Evolutionary conservation across 2,797 vertebrate species (phyloP).

Genomic region (Gymnoscopelus microlampas): DNA sequence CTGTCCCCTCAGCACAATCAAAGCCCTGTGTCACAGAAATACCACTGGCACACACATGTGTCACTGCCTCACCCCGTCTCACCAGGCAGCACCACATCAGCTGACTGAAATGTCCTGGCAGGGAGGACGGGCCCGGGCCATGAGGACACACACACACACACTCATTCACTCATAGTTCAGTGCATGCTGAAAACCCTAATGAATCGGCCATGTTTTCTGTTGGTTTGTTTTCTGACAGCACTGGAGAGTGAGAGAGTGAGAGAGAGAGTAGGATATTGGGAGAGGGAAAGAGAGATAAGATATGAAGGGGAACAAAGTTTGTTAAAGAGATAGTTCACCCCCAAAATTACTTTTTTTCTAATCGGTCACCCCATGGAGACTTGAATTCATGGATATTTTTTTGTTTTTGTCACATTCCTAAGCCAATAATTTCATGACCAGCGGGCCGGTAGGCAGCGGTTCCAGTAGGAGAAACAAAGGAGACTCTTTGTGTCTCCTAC

Average conservation of each 20-base stretch:
- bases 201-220: background rate
- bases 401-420: too few relatives aligned
- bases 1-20: slow-evolving; percentile 3
- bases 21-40: slow-evolving; percentile 17
- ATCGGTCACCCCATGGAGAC: too few relatives aligned
- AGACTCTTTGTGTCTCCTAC: too few relatives aligned
- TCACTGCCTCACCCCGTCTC: slow-evolving; percentile 27
- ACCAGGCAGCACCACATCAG: slow-evolving; percentile 15
- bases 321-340: too few relatives aligned
- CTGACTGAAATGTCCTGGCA: slow-evolving; percentile 7
- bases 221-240: background rate
- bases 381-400: too few relatives aligned
- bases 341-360: too few relatives aligned
- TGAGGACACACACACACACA: slow-evolving; percentile 34
- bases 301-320: too few relatives aligned
- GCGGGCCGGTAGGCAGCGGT: too few relatives aligned
- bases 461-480: too few relatives aligned
- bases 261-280: background rate
- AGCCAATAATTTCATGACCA: too few relatives aligned
- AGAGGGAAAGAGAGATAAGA: background rate
- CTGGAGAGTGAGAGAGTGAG: background rate
- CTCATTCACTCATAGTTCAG: slow-evolving; percentile 8
- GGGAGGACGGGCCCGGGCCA: background rate
- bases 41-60: slow-evolving; percentile 21
- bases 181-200: background rate